phyloP scores from a whole-genome alignment of 1,140 invertebrate species.

The Galendromus occidentalis region DNA sequence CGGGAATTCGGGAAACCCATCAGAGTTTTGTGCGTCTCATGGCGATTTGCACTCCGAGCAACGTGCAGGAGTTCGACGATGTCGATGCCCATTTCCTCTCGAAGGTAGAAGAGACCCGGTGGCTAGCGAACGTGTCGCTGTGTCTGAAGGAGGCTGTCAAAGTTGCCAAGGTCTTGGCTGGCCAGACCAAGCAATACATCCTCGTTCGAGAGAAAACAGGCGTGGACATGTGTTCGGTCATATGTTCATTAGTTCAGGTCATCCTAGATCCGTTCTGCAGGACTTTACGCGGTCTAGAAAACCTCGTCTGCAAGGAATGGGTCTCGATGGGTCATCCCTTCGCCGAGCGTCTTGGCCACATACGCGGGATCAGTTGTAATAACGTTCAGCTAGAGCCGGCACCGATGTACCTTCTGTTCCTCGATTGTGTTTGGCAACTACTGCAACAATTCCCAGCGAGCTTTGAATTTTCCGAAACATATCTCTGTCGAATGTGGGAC shows the following conservation, averaged over 20 bases:
- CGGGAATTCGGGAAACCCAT: not conserved
- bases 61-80: constrained; percentile 12
- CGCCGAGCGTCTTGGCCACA: constrained; percentile 43
- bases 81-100: constrained; percentile 16
- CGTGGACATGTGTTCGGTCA: constrained; percentile 65
- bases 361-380: constrained; percentile 27
- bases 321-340: constrained; percentile 75
- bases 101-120: constrained; percentile 4
- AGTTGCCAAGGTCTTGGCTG: not conserved
- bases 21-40: constrained; percentile 6
- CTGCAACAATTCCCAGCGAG: constrained; percentile 59
- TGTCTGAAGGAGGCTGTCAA: constrained; percentile 11
- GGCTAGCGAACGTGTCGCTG: constrained; percentile 13
- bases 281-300: constrained; percentile 69
- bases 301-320: constrained; percentile 83
- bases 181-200: constrained; percentile 12
- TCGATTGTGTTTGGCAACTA: constrained; percentile 85
- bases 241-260: constrained; percentile 67
- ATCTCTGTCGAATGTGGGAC: constrained; percentile 77
- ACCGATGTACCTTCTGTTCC: constrained; percentile 67
- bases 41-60: constrained; percentile 6
- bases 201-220: constrained; percentile 47
- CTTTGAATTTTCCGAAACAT: constrained; percentile 81
- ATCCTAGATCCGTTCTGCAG: constrained; percentile 62
- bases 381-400: constrained; percentile 26